Evolutionary conservation across 2,888 invertebrate genomes (phyloP).

Genomic region (Spilarctia lutea): DNA sequence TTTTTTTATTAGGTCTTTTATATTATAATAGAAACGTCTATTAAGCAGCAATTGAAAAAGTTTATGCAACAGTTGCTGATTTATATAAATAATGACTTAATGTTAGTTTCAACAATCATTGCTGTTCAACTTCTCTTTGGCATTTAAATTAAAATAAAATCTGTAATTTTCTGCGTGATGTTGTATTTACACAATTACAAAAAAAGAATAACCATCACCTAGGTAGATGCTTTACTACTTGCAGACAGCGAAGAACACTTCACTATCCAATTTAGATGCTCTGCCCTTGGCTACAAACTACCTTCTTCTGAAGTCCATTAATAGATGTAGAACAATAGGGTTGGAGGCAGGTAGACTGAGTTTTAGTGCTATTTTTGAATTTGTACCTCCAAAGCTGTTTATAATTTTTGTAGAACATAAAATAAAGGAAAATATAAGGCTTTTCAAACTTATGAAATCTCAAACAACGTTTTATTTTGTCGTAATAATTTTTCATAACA

Average conservation of each 20-base stretch:
- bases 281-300: conserved; percentile 6
- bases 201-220: background rate
- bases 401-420: background rate
- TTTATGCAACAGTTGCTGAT: background rate
- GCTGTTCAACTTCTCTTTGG: background rate
- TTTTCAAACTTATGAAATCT: conserved; percentile 28
- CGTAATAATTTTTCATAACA: conserved; percentile 51
- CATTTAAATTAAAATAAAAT: background rate
- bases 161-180: background rate
- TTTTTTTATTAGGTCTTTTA: conserved; percentile 33
- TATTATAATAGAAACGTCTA: background rate
- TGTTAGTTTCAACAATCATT: background rate
- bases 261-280: conserved; percentile 8
- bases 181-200: background rate
- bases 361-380: background rate
- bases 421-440: background rate
- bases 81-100: background rate
- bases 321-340: conserved; percentile 14
- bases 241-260: conserved; percentile 7
- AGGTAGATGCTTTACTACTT: background rate
- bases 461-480: conserved; percentile 45
- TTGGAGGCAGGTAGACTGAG: background rate
- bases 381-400: background rate
- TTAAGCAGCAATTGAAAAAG: background rate
- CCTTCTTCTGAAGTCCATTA: conserved; percentile 16